phyloP scores from a whole-genome alignment of 2,888 invertebrate genomes.

The Cabera pusaria region DNA sequence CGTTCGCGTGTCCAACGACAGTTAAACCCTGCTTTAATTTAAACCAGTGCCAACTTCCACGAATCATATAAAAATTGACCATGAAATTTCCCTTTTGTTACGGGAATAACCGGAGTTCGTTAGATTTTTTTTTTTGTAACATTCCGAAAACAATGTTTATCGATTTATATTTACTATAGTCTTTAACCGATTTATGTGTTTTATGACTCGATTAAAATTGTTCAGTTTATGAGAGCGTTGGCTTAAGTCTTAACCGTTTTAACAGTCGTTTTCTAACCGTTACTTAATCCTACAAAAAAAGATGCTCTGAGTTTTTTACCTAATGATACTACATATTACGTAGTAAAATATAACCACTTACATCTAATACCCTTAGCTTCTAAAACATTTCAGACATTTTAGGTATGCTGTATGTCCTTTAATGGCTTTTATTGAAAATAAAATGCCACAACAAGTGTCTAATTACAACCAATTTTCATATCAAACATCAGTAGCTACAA shows the following conservation, averaged over 20 bases:
- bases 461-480: conserved; percentile 42
- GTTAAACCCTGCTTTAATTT: conserved; percentile 70
- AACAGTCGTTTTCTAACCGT: conserved; percentile 3
- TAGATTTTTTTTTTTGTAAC: conserved; percentile 28
- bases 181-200: conserved; percentile 26
- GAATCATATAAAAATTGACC: conserved; percentile 78
- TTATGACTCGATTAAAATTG: conserved; percentile 18
- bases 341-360: too few species aligned
- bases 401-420: too few species aligned
- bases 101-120: conserved; percentile 51
- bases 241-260: conserved; percentile 3
- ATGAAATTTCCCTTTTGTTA: conserved; percentile 75
- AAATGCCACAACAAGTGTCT: conserved; percentile 38
- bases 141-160: conserved; percentile 34
- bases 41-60: conserved; percentile 76
- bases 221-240: conserved; percentile 9
- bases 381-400: too few species aligned
- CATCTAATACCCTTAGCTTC: too few species aligned
- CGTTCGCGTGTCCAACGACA: conserved; percentile 61
- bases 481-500: conserved; percentile 40
- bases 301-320: too few species aligned
- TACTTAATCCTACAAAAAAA: too few species aligned
- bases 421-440: too few species aligned
- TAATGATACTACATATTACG: too few species aligned
- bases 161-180: conserved; percentile 28